Evolutionary conservation across 2,888 invertebrate genomes (phyloP), one percentile per base, ranked within the genome.

Genomic region (Drosophila borealis): DNA sequence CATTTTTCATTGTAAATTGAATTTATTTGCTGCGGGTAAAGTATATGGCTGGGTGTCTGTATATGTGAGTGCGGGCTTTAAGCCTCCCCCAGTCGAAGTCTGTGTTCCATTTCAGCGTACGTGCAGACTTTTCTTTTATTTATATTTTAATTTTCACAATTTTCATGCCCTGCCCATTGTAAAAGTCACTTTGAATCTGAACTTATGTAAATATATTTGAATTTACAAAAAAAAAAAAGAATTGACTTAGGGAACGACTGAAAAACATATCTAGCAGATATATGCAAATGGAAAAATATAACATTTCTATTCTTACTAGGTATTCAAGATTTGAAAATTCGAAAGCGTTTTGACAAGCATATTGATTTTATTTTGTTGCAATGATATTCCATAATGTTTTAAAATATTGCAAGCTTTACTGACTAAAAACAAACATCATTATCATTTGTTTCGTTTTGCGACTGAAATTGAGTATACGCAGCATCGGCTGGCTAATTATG

Each of bases 1-100:
- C 84, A 86, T 83, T 84, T 83, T 84, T 84, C 79, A 81, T 78
- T 74, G 74, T 53, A 73, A 86, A 83, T 86, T 86, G 78, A 86
- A 83, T 86, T 83, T 83, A 86, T 83, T 86, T 78, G 53, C 72
- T 60, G 55, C 63, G 56, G 21, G 55, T 62, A 25, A 8, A 29
- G 29, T 60, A 36, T 55, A 25, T 55, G 36, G 21, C 21, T 11
- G 34, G 36, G 9, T 53, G 46, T 44, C 39, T 46, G n/a, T 49
- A 17, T 17, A 11, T 55, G 33, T 33, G 34, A 29, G 42, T 50
- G 21, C 19, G 29, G 25, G 10, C 45, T 57, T 39, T 36, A 42
- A 37, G 21, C 56, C 10, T 41, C 13, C 44, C 56, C 17, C 33
- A 13, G 33, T 19, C 39, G 51, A 45, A 33, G 33, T 19, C 44